phyloP scores from a whole-genome alignment of 2,797 vertebrate species.

The Pelodytes ibericus region DNA sequence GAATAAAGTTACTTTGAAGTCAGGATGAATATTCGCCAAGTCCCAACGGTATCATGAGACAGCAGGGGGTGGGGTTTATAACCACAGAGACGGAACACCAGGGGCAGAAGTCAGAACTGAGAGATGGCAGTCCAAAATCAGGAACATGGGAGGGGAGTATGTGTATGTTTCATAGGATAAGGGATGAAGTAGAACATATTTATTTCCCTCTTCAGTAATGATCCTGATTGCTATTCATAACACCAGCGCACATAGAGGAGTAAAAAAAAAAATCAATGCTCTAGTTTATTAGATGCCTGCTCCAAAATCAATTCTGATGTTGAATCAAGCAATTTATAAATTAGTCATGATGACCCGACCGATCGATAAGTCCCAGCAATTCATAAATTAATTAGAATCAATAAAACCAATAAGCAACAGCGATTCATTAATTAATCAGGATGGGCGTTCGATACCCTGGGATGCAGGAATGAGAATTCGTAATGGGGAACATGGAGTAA shows the following conservation, averaged over 20 bases:
- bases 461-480: constrained; percentile 28
- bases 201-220: constrained; percentile 11
- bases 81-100: no score
- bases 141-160: no score
- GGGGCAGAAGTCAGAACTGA: no score
- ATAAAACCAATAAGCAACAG: constrained; percentile 52
- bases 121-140: no score
- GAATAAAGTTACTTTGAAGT: no score
- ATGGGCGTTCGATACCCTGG: constrained; percentile 23
- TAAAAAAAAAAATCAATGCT: constrained; percentile 42
- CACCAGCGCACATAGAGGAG: constrained; percentile 27
- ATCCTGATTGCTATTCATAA: constrained; percentile 51
- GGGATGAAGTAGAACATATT: not conserved
- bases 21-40: no score
- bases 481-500: constrained; percentile 40
- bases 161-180: not conserved
- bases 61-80: no score
- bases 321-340: constrained; percentile 55
- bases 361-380: constrained; percentile 49
- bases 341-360: constrained; percentile 49
- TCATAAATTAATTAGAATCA: constrained; percentile 54
- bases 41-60: no score
- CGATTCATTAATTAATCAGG: constrained; percentile 53
- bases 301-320: constrained; percentile 48
- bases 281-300: constrained; percentile 45